These are phyloP conservation scores for Caenorhabditis parvicauda DNA, from an alignment of 2,888 invertebrate genomes.

Conservation along the genomic window DNA sequence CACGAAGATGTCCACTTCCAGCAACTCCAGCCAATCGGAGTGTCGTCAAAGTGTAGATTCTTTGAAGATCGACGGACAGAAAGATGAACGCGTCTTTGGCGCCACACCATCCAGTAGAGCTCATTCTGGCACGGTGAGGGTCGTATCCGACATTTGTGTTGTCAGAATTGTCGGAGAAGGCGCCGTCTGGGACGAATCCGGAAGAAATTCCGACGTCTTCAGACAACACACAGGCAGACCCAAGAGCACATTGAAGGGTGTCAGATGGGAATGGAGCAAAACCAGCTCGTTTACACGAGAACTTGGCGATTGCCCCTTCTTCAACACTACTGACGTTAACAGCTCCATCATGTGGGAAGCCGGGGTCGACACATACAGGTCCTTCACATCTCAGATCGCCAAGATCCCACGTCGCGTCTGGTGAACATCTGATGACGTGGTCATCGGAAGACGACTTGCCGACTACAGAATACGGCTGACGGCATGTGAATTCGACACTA, in stretches of 20 bases:
- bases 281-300: slow-evolving; percentile 82
- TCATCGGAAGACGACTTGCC: slow-evolving; percentile 88
- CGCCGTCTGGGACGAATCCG: slow-evolving; percentile 87
- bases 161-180: slow-evolving; percentile 80
- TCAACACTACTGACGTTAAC: slow-evolving; percentile 75
- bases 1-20: slow-evolving; percentile 65
- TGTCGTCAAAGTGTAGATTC: slow-evolving; percentile 73
- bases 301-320: slow-evolving; percentile 81
- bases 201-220: slow-evolving; percentile 85
- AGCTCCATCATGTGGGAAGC: slow-evolving; percentile 85
- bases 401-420: slow-evolving; percentile 93
- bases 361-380: slow-evolving; percentile 92
- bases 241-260: slow-evolving; percentile 64
- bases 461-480: slow-evolving; percentile 85
- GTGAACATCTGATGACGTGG: slow-evolving; percentile 83
- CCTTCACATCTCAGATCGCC: slow-evolving; percentile 93
- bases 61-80: slow-evolving; percentile 88
- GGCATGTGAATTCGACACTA: slow-evolving; percentile 88
- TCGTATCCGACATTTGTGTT: slow-evolving; percentile 69
- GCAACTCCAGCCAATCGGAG: slow-evolving; percentile 60
- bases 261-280: slow-evolving; percentile 55
- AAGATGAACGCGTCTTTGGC: slow-evolving; percentile 88
- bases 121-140: slow-evolving; percentile 57
- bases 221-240: slow-evolving; percentile 89
- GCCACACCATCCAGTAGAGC: slow-evolving; percentile 68